Evolutionary conservation across 2,113 vertebrate genomes (phyloP).

Genomic region (Hippocampus comes): DNA sequence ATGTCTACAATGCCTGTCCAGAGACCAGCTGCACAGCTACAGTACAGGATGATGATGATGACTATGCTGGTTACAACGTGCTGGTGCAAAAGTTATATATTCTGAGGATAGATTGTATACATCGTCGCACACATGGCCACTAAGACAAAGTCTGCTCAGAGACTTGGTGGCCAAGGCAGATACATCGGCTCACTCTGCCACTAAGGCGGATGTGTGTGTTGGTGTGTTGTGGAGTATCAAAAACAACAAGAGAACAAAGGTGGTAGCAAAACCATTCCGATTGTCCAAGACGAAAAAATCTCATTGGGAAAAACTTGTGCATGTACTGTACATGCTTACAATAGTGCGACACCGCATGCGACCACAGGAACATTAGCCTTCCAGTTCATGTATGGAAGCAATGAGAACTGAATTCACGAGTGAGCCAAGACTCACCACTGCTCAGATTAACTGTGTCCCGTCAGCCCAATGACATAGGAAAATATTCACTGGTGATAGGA

Average conservation of each 20-base stretch:
- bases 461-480: neutral
- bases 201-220: neutral
- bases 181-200: neutral
- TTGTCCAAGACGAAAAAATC: neutral
- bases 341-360: neutral
- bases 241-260: neutral
- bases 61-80: neutral
- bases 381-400: neutral
- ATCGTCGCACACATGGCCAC: neutral
- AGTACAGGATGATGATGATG: neutral
- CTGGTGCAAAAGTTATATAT: neutral
- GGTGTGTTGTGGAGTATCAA: neutral
- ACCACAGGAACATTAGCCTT: neutral
- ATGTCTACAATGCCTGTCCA: neutral
- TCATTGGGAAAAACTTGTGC: neutral
- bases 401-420: neutral
- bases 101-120: neutral
- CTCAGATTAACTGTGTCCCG: neutral
- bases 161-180: neutral
- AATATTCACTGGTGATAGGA: neutral
- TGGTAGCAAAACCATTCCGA: neutral
- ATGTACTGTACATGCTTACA: neutral
- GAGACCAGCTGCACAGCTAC: neutral
- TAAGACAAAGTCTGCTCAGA: neutral
- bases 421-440: slow-evolving; percentile 1